These are phyloP conservation scores for Glaucomys volans DNA, from an alignment of 2,113 vertebrate species.

Conservation along the genomic window DNA sequence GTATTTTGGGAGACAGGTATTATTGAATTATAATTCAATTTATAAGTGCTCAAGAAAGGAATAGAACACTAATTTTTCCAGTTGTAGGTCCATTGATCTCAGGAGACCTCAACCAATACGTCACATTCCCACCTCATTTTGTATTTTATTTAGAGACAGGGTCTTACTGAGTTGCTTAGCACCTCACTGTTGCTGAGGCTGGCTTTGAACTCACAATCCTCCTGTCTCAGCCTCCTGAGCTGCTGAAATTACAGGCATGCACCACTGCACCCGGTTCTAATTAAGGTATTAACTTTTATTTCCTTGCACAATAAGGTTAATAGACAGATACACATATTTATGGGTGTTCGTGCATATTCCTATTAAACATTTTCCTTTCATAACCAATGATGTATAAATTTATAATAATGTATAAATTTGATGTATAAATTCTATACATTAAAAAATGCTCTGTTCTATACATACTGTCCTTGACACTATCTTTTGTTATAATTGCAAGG, in stretches of 20 bases:
- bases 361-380: background rate
- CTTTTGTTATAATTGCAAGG: background rate
- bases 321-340: background rate
- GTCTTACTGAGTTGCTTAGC: too few relatives aligned
- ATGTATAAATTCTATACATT: background rate
- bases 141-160: too few relatives aligned
- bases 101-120: too few relatives aligned
- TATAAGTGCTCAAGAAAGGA: background rate
- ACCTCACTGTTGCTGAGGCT: too few relatives aligned
- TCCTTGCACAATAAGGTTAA: background rate
- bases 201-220: too few relatives aligned
- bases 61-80: background rate
- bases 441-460: background rate
- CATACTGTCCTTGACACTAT: background rate
- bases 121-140: too few relatives aligned
- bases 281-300: background rate
- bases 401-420: too few relatives aligned
- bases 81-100: background rate
- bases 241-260: too few relatives aligned
- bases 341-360: background rate
- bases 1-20: too few relatives aligned
- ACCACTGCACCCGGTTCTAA: too few relatives aligned
- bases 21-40: background rate
- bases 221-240: too few relatives aligned
- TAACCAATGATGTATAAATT: background rate